Conservation (phyloP, 2,888 invertebrate genomes). For the Hypselothyrea guttata region DNA sequence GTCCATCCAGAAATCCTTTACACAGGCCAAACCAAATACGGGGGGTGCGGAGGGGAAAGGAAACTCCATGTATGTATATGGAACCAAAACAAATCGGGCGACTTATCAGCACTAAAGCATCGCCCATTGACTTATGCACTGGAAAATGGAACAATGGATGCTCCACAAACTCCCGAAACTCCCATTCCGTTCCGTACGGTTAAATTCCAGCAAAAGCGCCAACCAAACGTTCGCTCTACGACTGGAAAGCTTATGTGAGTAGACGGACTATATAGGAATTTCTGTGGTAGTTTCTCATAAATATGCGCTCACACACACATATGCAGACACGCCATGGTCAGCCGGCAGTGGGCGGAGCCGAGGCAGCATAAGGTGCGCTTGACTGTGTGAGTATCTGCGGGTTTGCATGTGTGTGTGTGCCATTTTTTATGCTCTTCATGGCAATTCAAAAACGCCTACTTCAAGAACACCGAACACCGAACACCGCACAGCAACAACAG, state of each 20-base stretch:
- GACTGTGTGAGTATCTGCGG: constrained; percentile 37
- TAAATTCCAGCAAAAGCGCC: constrained; percentile 55
- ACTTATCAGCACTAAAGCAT: constrained; percentile 73
- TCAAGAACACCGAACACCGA: constrained; percentile 65
- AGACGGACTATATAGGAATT: constrained; percentile 57
- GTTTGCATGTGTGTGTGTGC: constrained; percentile 29
- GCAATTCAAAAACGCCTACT: constrained; percentile 80
- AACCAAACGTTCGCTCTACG: constrained; percentile 59
- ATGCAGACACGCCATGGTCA: constrained; percentile 40
- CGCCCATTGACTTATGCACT: constrained; percentile 77
- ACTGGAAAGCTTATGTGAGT: constrained; percentile 51
- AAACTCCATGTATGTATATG: constrained; percentile 18
- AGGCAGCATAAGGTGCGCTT: constrained; percentile 65
- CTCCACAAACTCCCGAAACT: constrained; percentile 29
- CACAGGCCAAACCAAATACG: constrained; percentile 63
- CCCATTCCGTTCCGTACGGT: background rate
- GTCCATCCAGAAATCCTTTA: constrained; percentile 62
- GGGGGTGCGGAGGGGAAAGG: constrained; percentile 15
- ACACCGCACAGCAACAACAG: no score
- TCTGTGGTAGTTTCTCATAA: constrained; percentile 66
- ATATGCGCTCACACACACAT: constrained; percentile 44
- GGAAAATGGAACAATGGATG: constrained; percentile 77
- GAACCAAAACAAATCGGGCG: constrained; percentile 73
- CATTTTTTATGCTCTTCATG: constrained; percentile 72
- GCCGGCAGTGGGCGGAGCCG: constrained; percentile 82